Conservation (phyloP, 1,140 invertebrate species). For the Chlorops oryzae region DNA sequence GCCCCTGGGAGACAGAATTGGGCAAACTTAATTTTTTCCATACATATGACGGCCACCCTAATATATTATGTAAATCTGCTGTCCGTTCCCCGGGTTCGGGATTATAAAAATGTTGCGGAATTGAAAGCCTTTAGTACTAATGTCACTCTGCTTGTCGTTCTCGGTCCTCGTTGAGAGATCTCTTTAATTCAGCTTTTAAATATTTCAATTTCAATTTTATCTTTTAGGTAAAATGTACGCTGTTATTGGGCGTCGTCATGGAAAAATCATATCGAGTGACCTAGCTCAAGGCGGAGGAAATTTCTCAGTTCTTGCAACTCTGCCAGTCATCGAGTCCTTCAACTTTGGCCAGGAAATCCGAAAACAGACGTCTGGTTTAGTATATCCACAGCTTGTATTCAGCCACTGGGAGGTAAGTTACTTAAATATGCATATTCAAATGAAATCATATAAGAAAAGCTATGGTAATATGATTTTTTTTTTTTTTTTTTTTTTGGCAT, state of each 20-base stretch:
- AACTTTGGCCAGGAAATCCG: conserved; percentile 86
- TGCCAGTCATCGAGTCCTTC: conserved; percentile 96
- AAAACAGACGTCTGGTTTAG: conserved; percentile 92
- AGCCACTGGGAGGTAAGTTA: conserved; percentile 90
- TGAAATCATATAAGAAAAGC: neutral
- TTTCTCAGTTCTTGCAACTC: conserved; percentile 79
- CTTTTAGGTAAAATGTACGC: conserved; percentile 83
- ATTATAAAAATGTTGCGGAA: too few species aligned
- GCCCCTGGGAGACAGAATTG: too few species aligned
- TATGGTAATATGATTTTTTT: neutral
- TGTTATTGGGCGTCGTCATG: conserved; percentile 81
- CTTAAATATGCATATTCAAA: too few species aligned
- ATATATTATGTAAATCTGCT: too few species aligned
- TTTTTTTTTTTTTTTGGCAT: too few species aligned
- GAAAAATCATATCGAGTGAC: conserved; percentile 82
- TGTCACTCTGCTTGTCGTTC: too few species aligned
- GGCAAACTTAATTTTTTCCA: too few species aligned
- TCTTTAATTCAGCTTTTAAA: too few species aligned
- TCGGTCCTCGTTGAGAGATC: too few species aligned
- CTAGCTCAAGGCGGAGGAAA: conserved; percentile 80
- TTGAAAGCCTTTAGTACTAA: too few species aligned
- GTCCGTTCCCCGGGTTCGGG: too few species aligned
- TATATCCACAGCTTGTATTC: conserved; percentile 91
- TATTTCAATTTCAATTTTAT: conserved; percentile 13
- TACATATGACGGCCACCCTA: too few species aligned